These are phyloP conservation scores for Heterotis niloticus DNA, from an alignment of 2,113 vertebrate genomes.

Conservation along the genomic window DNA sequence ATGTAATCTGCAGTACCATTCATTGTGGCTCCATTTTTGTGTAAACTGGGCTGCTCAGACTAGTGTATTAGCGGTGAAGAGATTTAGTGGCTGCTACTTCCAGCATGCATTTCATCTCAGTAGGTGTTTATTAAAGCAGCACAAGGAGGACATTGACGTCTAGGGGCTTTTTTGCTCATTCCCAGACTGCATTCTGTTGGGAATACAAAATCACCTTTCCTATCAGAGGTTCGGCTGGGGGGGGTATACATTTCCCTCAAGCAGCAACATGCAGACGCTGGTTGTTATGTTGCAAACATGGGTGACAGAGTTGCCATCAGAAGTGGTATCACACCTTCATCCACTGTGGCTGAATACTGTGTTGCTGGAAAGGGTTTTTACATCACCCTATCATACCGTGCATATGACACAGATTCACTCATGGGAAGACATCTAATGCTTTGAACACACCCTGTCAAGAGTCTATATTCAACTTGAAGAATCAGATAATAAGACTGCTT, in stretches of 20 bases:
- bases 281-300: background rate
- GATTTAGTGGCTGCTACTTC: background rate
- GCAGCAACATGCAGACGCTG: background rate
- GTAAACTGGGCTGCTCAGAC: background rate
- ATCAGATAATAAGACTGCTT: background rate
- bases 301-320: background rate
- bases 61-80: background rate
- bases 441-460: background rate
- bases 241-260: constrained; percentile 6
- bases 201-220: background rate
- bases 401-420: background rate
- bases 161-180: background rate
- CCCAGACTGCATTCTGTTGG: constrained; percentile 12
- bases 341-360: background rate
- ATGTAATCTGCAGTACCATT: background rate
- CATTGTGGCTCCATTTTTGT: background rate
- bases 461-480: background rate
- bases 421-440: background rate
- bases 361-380: too few relatives aligned
- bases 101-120: constrained; percentile 7
- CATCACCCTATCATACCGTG: too few relatives aligned
- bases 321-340: background rate
- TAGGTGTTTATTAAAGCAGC: constrained; percentile 8
- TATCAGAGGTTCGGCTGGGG: background rate
- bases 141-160: constrained; percentile 11